Evolutionary conservation across 2,888 invertebrate genomes (phyloP).

Genomic region (Boloria selene): DNA sequence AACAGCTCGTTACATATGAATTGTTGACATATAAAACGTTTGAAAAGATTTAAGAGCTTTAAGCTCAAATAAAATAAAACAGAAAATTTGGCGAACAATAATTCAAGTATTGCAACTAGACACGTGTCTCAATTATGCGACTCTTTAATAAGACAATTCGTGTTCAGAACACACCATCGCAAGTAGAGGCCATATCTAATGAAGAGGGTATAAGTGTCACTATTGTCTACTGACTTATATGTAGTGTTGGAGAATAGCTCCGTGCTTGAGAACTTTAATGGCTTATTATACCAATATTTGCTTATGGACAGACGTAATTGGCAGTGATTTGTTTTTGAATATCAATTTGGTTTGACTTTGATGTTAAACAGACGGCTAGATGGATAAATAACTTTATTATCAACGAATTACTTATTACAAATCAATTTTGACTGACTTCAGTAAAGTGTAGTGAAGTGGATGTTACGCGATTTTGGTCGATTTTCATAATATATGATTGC

Average conservation of each 20-base stretch:
- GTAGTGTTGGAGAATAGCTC: constrained; percentile 57
- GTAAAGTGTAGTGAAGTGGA: too few relatives aligned
- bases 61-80: neutral
- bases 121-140: constrained; percentile 25
- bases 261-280: constrained; percentile 64
- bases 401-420: too few relatives aligned
- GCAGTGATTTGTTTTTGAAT: constrained; percentile 59
- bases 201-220: constrained; percentile 53
- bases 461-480: too few relatives aligned
- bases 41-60: too few relatives aligned
- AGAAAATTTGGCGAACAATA: neutral
- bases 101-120: constrained; percentile 5
- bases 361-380: constrained; percentile 29
- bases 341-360: constrained; percentile 41
- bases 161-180: constrained; percentile 60
- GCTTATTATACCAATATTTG: constrained; percentile 60
- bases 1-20: too few relatives aligned
- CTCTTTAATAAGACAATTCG: constrained; percentile 71
- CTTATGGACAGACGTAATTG: constrained; percentile 47
- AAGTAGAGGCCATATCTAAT: constrained; percentile 71
- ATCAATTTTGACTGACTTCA: too few relatives aligned
- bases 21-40: too few relatives aligned
- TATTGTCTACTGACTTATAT: constrained; percentile 58
- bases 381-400: neutral
- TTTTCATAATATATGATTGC: too few relatives aligned